Base-by-base conservation (phyloP, 2,797 vertebrate genomes). In the Thunnus albacares region DNA sequence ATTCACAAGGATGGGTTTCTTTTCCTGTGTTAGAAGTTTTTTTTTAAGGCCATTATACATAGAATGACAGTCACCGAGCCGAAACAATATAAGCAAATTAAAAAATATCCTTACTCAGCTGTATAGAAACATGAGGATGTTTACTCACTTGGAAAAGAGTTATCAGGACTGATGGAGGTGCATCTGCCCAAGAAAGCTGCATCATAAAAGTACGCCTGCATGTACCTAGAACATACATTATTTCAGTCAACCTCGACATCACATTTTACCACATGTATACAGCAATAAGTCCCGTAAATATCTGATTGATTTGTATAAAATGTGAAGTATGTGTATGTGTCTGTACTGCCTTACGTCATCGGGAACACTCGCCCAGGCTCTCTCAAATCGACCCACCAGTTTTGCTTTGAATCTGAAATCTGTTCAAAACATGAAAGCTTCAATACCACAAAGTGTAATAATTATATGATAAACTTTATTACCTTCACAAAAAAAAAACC, bases 301-400 rank as follows among this genome's bases (percentile, higher is more conserved):
- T 61, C 2, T 26, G 22, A 17, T 35, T 38, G 24, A 56, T 38
- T 49, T 49, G n/a, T 6, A 33, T 30, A 18, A n/a, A 18, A 33
- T 33, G 47, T 47, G 26, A 7, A 28, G 53, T 41, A 3, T 24
- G 13, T 53, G 52, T 14, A 7, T 52, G 7, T 55, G 52, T 56
- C 17, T 71, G 66, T 22, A 1, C 5, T 43, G 24, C 45, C 93
- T 93, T 88, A 96, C 95, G 60, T 76, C 53, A 88, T 45, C 4
- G 94, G 92, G 60, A 92, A 75, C n/a, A 86, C 24, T 12, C 18
- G 76, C 1, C 63, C 51, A 5, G 79, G 75, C 2, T 90, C 70
- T 14, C 18, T 76, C 62, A 95, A 14, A n/a, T 95, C 75, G 5
- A 93, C 20, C 96, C 96, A 96, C 95, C 95, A 96, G 67, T 24